Base-by-base conservation (phyloP, 1,140 invertebrate genomes). In the Macrotrachela quadricornifera region DNA sequence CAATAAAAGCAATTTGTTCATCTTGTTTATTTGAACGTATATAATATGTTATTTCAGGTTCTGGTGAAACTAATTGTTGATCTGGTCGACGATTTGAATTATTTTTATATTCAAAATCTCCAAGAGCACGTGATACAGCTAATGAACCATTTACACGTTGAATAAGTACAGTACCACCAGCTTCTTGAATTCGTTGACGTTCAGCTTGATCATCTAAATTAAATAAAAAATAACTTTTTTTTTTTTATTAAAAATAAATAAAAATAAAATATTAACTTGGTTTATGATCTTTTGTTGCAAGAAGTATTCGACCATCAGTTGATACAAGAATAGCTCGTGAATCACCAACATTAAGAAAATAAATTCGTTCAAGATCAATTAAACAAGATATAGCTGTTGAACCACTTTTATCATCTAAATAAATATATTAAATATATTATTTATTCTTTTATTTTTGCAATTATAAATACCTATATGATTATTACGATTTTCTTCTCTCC, bases 91-190 rank as follows among this genome's bases (percentile, higher is more conserved):
- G 79, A 46, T 83, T 82, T 66, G 82, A 77, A 9, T 85, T 81
- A 56, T 66, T 70, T 76, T 97, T 96, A 74, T 96, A 97, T 69
- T 95, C 86, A 71, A 86, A 96, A 71, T 99, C 92, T 15, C 92
- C 92, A 40, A 99, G 75, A n/a, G 92, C 88, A 56, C 92, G 61
- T 16, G 78, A 80, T 0, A 96, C 87, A n/a, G 88, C 88, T 55
- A 95, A 70, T 18, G 66, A 69, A 14, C 69, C 69, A 58, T 72
- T 72, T 4, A 72, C 87, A 61, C 92, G 78, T 66, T 95, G 85
- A 57, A 96, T 88, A 83, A 95, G 90, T 0, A 97, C 92, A 62
- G 80, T 85, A 18, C 92, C 92, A 38, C 92, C 92, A 12, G 92
- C 92, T 62, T 83, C 82, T 59, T 88, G 79, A 60, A 99, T 97